A percentile compares a stretch with the other conserved stretches of the same genome.
phyloP scores from a whole-genome alignment of 2,888 invertebrate genomes.

The Drosophila ezoana region DNA sequence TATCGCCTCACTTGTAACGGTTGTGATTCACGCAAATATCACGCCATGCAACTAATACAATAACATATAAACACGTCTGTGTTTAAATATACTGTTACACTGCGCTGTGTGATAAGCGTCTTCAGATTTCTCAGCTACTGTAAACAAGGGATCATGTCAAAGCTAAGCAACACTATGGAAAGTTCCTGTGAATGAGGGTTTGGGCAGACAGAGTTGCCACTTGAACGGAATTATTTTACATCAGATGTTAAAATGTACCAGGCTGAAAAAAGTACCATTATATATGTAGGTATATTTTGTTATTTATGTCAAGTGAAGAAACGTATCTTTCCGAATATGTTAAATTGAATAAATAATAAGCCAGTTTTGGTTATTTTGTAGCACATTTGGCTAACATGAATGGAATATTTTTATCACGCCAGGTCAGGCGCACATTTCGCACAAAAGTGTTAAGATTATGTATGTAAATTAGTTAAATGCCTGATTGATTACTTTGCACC shows the following conservation, averaged over 20 bases:
- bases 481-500: constrained; percentile 48
- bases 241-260: too few relatives aligned
- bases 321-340: too few relatives aligned
- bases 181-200: constrained; percentile 3
- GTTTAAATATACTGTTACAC: background rate
- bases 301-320: too few relatives aligned
- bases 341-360: background rate
- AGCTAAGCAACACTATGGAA: constrained; percentile 15
- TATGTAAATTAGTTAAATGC: constrained; percentile 18
- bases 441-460: constrained; percentile 58
- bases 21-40: constrained; percentile 49
- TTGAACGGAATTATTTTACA: too few relatives aligned
- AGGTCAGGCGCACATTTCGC: constrained; percentile 61
- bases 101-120: background rate
- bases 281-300: too few relatives aligned
- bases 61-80: background rate
- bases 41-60: constrained; percentile 34
- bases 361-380: background rate
- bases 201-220: too few relatives aligned
- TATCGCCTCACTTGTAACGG: constrained; percentile 27
- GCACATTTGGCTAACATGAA: background rate
- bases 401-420: constrained; percentile 23
- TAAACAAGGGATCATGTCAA: constrained; percentile 13
- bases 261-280: too few relatives aligned
- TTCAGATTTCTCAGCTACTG: constrained; percentile 11